Conservation (phyloP, 2,797 vertebrate species). For the Leuciscus waleckii region DNA sequence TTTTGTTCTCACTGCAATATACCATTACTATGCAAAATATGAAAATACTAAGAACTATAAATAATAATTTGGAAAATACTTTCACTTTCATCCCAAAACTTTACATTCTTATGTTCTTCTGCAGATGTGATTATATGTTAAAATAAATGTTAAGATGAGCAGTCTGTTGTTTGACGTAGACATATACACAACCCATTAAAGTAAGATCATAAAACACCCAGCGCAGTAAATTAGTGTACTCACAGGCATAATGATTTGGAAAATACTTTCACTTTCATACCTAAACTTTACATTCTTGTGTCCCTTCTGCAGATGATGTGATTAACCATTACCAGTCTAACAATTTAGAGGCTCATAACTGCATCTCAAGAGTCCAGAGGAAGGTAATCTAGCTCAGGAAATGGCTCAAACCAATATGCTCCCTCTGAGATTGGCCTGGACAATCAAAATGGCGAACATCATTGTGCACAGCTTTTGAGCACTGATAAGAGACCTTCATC, state of each 20-base stretch:
- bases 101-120: conserved; percentile 1
- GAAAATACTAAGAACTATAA: not conserved
- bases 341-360: conserved; percentile 36
- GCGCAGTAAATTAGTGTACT: no score
- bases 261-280: not conserved
- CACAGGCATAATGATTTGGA: not conserved
- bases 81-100: not conserved
- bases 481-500: conserved; percentile 37
- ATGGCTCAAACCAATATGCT: conserved; percentile 50
- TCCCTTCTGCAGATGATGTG: conserved; percentile 27
- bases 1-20: not conserved
- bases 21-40: not conserved
- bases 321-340: conserved; percentile 48
- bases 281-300: conserved; percentile 9
- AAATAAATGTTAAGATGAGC: no score
- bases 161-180: no score
- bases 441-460: conserved; percentile 49
- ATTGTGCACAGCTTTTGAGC: conserved; percentile 45
- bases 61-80: not conserved
- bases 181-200: no score
- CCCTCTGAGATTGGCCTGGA: conserved; percentile 37
- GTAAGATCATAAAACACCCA: no score
- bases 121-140: conserved; percentile 36
- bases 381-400: conserved; percentile 58
- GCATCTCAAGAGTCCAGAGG: conserved; percentile 37